Evolutionary conservation across 2,113 vertebrate genomes (phyloP).

Genomic region (Sinocyclocheilus grahami): DNA sequence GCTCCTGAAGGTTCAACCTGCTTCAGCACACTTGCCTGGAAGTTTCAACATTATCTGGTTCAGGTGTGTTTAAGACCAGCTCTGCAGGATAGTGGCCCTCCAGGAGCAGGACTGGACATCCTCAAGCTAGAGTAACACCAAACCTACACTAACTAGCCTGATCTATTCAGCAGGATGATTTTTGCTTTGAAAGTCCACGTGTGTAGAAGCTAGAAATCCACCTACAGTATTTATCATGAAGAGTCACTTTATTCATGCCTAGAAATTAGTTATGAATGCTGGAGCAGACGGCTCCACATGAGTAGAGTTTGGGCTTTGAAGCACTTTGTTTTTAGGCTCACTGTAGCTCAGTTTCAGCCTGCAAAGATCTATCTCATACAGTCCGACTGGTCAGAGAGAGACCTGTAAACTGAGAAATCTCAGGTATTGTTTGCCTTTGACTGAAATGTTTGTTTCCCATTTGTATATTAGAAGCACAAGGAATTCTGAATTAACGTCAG

Average conservation of each 20-base stretch:
- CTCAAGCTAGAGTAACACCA: not conserved
- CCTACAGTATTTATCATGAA: not conserved
- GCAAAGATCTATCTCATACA: not conserved
- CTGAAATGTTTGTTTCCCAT: conserved; percentile 5
- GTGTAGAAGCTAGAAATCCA: not conserved
- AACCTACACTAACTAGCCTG: not conserved
- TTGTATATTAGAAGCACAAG: not conserved
- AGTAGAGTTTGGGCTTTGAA: not conserved
- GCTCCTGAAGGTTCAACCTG: not conserved
- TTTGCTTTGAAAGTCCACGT: not conserved
- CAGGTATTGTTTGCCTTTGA: not conserved
- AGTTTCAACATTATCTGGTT: not conserved
- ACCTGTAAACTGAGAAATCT: not conserved
- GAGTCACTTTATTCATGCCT: not conserved
- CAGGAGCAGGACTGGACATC: not conserved
- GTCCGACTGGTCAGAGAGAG: not conserved
- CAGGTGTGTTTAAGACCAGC: not conserved
- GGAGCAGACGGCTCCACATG: not conserved
- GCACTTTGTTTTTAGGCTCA: not conserved
- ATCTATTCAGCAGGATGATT: not conserved
- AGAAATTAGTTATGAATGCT: not conserved
- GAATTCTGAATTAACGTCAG: not conserved
- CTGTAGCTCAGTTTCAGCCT: not conserved
- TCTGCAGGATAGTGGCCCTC: not conserved
- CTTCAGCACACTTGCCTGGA: not conserved